A percentile compares a stretch with the other conserved stretches of the same genome.
These are phyloP conservation scores for Cygnus olor DNA, from an alignment of 2,797 vertebrate genomes.

Conservation along the genomic window DNA sequence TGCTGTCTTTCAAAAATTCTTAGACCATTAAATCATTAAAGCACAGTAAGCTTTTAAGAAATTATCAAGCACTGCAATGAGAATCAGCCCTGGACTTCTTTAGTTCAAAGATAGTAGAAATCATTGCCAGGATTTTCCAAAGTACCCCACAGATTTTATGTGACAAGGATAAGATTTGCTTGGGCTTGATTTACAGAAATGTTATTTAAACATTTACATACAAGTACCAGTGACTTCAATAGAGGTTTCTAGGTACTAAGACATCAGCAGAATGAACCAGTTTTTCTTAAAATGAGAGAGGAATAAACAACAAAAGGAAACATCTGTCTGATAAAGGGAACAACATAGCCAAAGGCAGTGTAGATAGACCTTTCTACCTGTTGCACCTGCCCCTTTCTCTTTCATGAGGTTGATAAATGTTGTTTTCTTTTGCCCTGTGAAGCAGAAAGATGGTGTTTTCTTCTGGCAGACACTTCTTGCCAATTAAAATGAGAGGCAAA, in stretches of 20 bases:
- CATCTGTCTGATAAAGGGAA: not conserved
- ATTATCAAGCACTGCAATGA: not conserved
- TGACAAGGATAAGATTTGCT: not conserved
- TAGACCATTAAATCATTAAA: not conserved
- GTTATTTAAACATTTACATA: not conserved
- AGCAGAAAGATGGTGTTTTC: not conserved
- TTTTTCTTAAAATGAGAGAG: not conserved
- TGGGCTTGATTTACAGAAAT: not conserved
- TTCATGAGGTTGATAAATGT: not conserved
- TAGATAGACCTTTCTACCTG: not conserved
- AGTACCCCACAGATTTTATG: not conserved
- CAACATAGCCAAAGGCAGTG: not conserved
- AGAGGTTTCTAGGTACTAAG: not conserved
- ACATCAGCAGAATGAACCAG: not conserved
- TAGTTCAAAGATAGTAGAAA: not conserved
- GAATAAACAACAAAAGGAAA: not conserved
- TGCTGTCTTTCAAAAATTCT: not conserved
- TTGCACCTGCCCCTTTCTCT: rapidly evolving
- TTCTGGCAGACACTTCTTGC: not conserved
- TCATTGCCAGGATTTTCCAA: not conserved
- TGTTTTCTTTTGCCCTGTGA: not conserved
- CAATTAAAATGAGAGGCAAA: not conserved
- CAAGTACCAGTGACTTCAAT: not conserved
- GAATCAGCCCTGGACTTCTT: not conserved
- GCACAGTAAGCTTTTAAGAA: not conserved